Base-by-base conservation (phyloP, 2,113 vertebrate genomes). In the Anguilla japonica region DNA sequence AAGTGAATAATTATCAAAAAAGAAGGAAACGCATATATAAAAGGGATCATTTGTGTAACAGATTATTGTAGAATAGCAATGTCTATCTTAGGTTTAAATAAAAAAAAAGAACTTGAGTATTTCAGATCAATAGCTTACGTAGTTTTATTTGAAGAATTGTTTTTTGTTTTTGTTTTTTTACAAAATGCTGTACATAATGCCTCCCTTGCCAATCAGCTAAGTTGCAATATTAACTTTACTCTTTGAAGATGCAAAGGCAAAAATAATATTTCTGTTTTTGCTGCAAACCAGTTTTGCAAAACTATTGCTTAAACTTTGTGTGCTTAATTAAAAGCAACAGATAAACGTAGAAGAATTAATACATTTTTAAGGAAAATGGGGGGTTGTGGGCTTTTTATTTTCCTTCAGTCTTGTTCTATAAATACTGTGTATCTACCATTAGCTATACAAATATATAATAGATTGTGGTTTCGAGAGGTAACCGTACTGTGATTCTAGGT, bases 131-230 rank as follows among this genome's bases (percentile, higher is more conserved):
- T 97, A 97, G 96, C 96, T 96, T 96, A 96, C 95, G 97, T 97
- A 96, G 96, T 96, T 96, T 95, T 96, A 96, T 80, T 83, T 96
- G 34, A 34, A 34, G 34, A 34, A 34, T 34, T 96, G 96, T 96
- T 80, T 83, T 85, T 84, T 43, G 39, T 57, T 63, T 20, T 84
- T 63, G 71, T 79, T 83, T 88, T 43, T 82, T 93, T 85, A 92
- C 96, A 97, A 97, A 90, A 96, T 22, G 96, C 97, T 99, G 98
- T 99, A 99, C 95, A 99, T 98, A 97, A 94, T 94, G 97, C 97
- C 97, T 96, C 95, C 94, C 96, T 94, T 92, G 85, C 91, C 93
- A 94, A 90, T 96, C 96, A 93, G 95, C 96, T 97, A 96, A 94
- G 92, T 93, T 95, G 95, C 96, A 96, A 89, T 92, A 97, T 97